Conservation (phyloP, 2,113 vertebrate genomes). For the Prochilodus magdalenae region DNA sequence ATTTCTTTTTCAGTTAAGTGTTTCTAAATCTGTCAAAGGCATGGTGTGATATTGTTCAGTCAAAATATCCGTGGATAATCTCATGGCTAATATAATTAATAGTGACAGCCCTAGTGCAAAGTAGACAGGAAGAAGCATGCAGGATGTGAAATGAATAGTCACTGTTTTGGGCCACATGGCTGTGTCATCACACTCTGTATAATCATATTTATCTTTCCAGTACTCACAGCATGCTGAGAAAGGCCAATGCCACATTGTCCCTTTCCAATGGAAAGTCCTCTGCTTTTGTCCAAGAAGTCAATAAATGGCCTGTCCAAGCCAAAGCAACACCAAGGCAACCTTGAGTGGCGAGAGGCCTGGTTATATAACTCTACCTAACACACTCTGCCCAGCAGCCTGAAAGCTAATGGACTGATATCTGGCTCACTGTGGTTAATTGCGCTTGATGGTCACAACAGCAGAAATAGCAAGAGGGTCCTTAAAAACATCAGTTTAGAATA, state of each 20-base stretch:
- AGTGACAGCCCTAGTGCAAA: too few species aligned
- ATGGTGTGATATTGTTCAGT: too few species aligned
- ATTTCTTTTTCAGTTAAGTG: too few species aligned
- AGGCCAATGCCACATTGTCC: constrained; percentile 21
- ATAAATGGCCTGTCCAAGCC: constrained; percentile 30
- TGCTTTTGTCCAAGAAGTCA: constrained; percentile 35
- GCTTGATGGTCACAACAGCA: not conserved
- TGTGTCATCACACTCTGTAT: constrained; percentile 23
- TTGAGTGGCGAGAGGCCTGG: constrained; percentile 31
- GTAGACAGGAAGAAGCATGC: not conserved
- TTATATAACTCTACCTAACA: not conserved
- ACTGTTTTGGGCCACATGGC: constrained; percentile 27
- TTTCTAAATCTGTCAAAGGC: too few species aligned
- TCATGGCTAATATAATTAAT: too few species aligned
- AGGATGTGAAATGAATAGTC: not conserved
- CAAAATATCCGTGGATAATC: too few species aligned
- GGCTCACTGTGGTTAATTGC: not conserved
- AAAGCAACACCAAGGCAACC: constrained; percentile 38
- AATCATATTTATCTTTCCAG: constrained; percentile 47
- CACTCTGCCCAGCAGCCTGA: constrained; percentile 4
- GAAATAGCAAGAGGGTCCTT: not conserved
- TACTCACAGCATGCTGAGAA: constrained; percentile 7
- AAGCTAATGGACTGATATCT: constrained; percentile 33
- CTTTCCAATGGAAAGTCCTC: constrained; percentile 6
- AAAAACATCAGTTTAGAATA: not conserved